Conservation (phyloP, 2,113 vertebrate species). For the Heterochromis multidens region DNA sequence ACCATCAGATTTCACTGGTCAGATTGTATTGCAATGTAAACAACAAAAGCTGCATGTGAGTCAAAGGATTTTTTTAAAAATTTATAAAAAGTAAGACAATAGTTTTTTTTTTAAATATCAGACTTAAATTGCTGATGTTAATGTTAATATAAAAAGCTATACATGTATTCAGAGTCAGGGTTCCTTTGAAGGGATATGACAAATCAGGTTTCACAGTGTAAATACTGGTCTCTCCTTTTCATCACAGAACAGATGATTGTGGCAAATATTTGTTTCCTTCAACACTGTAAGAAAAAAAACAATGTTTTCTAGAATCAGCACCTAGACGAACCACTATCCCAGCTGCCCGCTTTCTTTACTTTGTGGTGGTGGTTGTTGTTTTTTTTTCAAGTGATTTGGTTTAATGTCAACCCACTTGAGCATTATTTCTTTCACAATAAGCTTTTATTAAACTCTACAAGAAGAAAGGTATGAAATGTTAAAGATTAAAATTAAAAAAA, state of each 20-base stretch:
- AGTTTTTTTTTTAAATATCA: not conserved
- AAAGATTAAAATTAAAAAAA: not conserved
- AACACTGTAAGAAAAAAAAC: not conserved
- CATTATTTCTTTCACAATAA: not conserved
- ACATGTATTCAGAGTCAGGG: not conserved
- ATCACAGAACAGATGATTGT: not conserved
- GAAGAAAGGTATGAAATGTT: not conserved
- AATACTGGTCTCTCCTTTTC: not conserved
- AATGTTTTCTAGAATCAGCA: not conserved
- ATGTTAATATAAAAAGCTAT: not conserved
- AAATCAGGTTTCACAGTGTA: not conserved
- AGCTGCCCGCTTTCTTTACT: not conserved
- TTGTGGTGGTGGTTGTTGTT: not conserved
- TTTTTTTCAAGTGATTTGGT: not conserved
- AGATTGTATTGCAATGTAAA: not conserved
- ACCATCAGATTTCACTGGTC: not conserved
- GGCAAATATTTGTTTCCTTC: not conserved
- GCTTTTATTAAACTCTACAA: not conserved
- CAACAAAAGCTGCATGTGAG: fast-evolving
- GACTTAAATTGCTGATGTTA: not conserved
- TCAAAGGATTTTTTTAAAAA: not conserved
- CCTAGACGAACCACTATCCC: not conserved
- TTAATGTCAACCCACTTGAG: not conserved
- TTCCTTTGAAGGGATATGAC: not conserved
- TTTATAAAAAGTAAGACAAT: fast-evolving